Evolutionary conservation across 2,888 invertebrate genomes (phyloP).

Genomic region (Heliothis peltigera): DNA sequence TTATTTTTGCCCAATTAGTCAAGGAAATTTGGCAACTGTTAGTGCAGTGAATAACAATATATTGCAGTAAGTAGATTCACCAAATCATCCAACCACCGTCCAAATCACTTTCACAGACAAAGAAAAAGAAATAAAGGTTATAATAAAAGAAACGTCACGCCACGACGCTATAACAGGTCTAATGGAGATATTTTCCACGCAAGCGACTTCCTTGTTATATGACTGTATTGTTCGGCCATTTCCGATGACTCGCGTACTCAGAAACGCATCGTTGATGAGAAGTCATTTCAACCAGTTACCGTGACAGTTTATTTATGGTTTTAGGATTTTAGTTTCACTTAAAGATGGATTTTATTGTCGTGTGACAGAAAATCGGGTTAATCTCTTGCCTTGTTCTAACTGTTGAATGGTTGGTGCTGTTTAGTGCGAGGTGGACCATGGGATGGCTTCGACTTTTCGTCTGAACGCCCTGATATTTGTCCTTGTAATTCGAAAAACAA

Average conservation of each 20-base stretch:
- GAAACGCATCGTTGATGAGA: constrained; percentile 48
- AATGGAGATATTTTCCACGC: constrained; percentile 53
- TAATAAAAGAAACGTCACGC: constrained; percentile 18
- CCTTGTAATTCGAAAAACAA: no score
- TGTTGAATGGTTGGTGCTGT: no score
- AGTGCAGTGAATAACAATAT: no score
- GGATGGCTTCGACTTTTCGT: no score
- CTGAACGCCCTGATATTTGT: no score
- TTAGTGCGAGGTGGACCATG: no score
- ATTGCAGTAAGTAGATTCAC: not conserved
- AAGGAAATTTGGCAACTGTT: no score
- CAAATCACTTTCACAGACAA: not conserved
- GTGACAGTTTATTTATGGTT: constrained; percentile 14
- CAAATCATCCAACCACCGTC: not conserved
- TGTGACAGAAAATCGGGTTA: no score
- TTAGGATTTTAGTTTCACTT: not conserved
- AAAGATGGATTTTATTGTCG: no score
- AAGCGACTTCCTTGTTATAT: constrained; percentile 47
- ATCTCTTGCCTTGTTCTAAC: no score
- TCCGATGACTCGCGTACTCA: constrained; percentile 54
- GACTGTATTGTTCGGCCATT: constrained; percentile 51
- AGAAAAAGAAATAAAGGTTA: not conserved
- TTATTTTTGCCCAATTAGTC: no score
- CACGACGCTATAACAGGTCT: constrained; percentile 27
- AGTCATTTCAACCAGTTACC: constrained; percentile 29